Base-by-base conservation (phyloP, 1,140 invertebrate species). In the Lepidurus packardi region DNA sequence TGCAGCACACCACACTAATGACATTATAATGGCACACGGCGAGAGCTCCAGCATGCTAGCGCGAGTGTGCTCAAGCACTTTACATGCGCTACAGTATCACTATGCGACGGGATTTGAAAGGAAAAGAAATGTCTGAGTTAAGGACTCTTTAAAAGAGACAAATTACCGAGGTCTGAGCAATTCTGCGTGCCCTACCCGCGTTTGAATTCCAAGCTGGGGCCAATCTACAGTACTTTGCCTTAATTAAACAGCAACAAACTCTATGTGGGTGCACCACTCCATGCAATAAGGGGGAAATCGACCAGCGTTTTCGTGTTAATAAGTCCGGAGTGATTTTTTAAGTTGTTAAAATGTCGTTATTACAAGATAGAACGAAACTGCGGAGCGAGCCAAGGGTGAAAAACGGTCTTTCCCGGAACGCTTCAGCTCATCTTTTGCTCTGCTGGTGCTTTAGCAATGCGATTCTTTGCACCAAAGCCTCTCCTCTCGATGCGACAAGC, bases 21-120 rank as follows among this genome's bases (percentile, higher is more conserved):
- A 65, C 53, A 65, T 65, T 65, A 65, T 65, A 65, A 65, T 65
- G 53, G 53, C 53, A 65, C 53, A 11, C 53, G 53, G 53, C 53
- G 53, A 65, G 53, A 9, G 53, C 53, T 65, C 53, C 53, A 65
- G 53, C 53, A 65, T 65, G 53, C 53, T 65, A 65, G 53, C 53
- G 13, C 6, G 53, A 11, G 16, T 65, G 53, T 65, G 21, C 53
- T 21, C 16, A 16, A 21, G 21, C 53, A 65, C 53, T 65, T 65
- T 7, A 21, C 53, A 16, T 65, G 53, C 53, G 21, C 21, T 65
- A 21, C 21, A 65, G 21, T 65, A 65, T 65, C 13, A 65, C 53
- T 65, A 34, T 34, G 53, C 53, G 53, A 65, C 53, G 21, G 16
- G 21, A 13, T 65, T 65, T 65, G 53, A 65, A 65, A 65, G 53